Conservation (phyloP, 2,797 vertebrate genomes). For the Rhynchotus rufescens region DNA sequence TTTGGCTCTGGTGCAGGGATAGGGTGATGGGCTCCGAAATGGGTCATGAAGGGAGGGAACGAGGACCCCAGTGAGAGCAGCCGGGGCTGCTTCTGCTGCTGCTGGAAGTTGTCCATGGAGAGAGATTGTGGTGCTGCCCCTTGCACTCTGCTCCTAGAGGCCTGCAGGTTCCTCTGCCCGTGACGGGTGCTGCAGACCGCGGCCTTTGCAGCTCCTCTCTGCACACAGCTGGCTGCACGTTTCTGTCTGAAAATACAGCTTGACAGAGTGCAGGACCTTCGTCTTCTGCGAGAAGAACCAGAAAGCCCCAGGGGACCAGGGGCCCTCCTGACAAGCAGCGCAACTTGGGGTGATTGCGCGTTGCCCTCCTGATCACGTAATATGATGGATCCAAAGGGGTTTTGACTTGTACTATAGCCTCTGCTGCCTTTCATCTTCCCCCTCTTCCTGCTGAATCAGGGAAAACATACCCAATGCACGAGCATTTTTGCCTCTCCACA, state of each 20-base stretch:
- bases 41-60: rapidly evolving
- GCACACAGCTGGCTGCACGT: rapidly evolving
- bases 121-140: neutral
- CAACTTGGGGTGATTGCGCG: neutral
- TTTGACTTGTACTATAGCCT: constrained; percentile 1
- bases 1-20: neutral
- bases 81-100: neutral
- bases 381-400: constrained; percentile 1
- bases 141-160: neutral
- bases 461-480: neutral
- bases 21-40: neutral
- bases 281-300: neutral
- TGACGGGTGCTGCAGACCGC: neutral
- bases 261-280: neutral
- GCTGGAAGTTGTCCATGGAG: neutral
- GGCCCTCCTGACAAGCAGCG: neutral
- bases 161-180: neutral
- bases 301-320: neutral
- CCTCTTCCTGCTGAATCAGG: constrained; percentile 26
- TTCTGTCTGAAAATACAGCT: neutral
- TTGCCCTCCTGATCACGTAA: neutral
- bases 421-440: constrained; percentile 12
- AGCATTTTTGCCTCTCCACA: neutral
- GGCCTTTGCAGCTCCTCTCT: neutral
- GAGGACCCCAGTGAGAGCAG: neutral